Base-by-base conservation (phyloP, 1,140 invertebrate genomes). In the Cydia fagiglandana region DNA sequence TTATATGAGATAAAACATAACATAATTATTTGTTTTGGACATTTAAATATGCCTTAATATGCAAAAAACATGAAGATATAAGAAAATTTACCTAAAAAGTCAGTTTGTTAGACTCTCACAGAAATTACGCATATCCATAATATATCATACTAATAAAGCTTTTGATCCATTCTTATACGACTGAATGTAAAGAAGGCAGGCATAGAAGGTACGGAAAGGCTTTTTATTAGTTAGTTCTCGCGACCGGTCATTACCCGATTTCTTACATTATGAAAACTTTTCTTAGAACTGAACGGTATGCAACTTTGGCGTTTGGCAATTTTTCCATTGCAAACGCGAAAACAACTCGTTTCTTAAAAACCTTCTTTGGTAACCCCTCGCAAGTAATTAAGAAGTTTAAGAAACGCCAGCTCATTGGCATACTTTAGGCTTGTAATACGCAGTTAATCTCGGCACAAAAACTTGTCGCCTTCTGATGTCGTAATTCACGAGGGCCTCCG, bases 361-460 rank as follows among this genome's bases (percentile, higher is more conserved):
- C 79, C 79, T 77, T 79, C 78, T 61, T 61, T 61, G 20, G 56
- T 61, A 61, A 24, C 77, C 78, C 82, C 82, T 86, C 82, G 81
- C 79, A 86, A 87, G 84, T 88, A 89, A 90, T 90, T 88, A 89
- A 85, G 85, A 85, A 88, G 82, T 88, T 86, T 77, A 78, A 75
- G 79, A 84, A 78, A 88, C 83, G 86, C 81, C 82, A 80, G 84
- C 84, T 89, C 87, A 90, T 89, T 86, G 86, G 84, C 86, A 89
- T 88, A 88, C 88, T 90, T 88, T 85, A 78, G 77, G 81, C 84
- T 89, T 86, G 84, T 91, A 90, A 89, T 86, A 90, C 85, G 84
- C 86, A 88, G 86, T 88, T 91, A 89, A 89, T 89, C 86, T 89
- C 79, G 78, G 81, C 82, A 81, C 83, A 87, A 89, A 90, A 91